Percentiles rank a stretch among this genome's conserved stretches.
These are phyloP conservation scores for Luffia ferchaultella DNA, from an alignment of 2,888 invertebrate species.

Conservation along the genomic window DNA sequence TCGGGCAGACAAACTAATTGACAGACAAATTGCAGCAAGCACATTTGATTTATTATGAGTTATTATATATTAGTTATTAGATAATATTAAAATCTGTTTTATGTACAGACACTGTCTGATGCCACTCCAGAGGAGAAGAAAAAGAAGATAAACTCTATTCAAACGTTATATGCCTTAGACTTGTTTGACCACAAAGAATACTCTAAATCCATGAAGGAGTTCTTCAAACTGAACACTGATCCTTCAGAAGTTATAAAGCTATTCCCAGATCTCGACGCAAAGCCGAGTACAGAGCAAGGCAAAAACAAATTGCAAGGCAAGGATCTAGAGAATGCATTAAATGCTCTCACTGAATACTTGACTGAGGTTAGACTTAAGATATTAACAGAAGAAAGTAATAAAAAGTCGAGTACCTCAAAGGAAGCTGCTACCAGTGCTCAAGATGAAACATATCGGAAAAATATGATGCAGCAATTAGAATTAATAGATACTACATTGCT, in stretches of 20 bases:
- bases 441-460: slow-evolving; percentile 29
- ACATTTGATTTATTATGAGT: no score
- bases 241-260: slow-evolving; percentile 95
- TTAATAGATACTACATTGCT: slow-evolving; percentile 97
- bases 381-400: neutral
- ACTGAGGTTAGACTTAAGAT: slow-evolving; percentile 73
- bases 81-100: no score
- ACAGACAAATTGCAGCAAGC: no score
- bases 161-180: slow-evolving; percentile 89
- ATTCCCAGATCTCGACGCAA: slow-evolving; percentile 79
- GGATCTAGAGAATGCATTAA: slow-evolving; percentile 86
- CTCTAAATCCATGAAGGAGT: slow-evolving; percentile 90
- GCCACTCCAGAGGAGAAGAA: slow-evolving; percentile 82
- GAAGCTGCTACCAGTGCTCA: slow-evolving; percentile 1
- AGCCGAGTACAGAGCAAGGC: slow-evolving; percentile 24
- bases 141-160: slow-evolving; percentile 86
- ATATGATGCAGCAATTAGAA: slow-evolving; percentile 68
- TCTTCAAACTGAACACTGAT: slow-evolving; percentile 89
- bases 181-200: slow-evolving; percentile 90
- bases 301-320: slow-evolving; percentile 72
- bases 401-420: neutral
- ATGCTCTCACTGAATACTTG: slow-evolving; percentile 90
- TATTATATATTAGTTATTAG: no score
- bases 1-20: no score
- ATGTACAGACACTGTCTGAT: slow-evolving; percentile 79